Percentiles rank a stretch among this genome's conserved stretches.
Conservation (phyloP, 1,140 invertebrate species). For the Acromyrmex heyeri region DNA sequence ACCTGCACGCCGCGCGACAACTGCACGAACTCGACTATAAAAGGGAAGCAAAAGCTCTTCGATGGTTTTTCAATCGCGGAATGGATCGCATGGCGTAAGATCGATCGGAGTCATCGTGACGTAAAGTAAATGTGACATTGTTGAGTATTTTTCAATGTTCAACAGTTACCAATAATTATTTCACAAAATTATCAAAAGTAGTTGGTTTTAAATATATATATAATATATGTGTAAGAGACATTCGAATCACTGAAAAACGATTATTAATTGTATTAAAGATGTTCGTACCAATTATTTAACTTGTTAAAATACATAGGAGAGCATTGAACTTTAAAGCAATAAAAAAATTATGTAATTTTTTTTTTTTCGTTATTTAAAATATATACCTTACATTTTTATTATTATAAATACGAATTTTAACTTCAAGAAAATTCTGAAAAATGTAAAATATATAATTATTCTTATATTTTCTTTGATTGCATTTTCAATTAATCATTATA, state of each 20-base stretch:
- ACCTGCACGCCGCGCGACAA: conserved; percentile 84
- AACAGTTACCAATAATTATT: not conserved
- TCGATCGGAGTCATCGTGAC: not conserved
- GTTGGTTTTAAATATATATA: not conserved
- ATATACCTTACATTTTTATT: not conserved
- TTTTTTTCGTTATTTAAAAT: not conserved
- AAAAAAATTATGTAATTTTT: too few species aligned
- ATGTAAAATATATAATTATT: not conserved
- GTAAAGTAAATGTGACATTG: not conserved
- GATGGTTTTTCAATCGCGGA: not conserved
- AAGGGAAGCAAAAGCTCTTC: conserved; percentile 56
- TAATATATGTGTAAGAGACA: not conserved
- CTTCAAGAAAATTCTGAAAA: not conserved
- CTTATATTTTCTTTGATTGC: not conserved
- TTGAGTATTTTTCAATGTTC: not conserved
- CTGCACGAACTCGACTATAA: conserved; percentile 85
- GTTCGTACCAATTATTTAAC: not conserved
- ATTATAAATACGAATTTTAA: not conserved
- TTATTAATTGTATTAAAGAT: not conserved
- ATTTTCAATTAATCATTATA: not conserved
- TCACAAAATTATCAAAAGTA: not conserved
- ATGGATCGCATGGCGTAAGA: not conserved
- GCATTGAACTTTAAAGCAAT: not conserved
- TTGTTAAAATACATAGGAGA: not conserved
- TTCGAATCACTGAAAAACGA: not conserved